Base-by-base conservation (phyloP, 1,140 invertebrate genomes). In the Galendromus occidentalis region DNA sequence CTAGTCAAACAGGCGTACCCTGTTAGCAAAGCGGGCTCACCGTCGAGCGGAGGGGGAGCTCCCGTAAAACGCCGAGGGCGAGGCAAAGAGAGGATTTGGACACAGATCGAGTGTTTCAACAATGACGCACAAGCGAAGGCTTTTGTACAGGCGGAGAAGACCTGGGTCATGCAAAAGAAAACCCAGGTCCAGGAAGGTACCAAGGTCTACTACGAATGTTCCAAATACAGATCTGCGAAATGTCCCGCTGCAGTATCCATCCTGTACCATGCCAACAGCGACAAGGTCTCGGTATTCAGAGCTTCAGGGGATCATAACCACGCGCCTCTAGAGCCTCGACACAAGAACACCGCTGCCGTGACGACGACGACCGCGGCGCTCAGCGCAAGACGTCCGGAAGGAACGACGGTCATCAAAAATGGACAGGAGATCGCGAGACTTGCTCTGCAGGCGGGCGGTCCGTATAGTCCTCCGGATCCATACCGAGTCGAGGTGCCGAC, bases 21-120 rank as follows among this genome's bases (percentile, higher is more conserved):
- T 33, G 33, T 29, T 14, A 59, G 51, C 22, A 59, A 59, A 59
- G 51, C 25, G 9, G 51, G 14, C 25, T 33, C 51, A 6, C 25
- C 51, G 1, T 17, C 51, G 14, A 59, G 33, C 51, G 51, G 51
- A 4, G 45, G 45, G 0, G 51, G 51, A 59, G 25, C 51, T 14
- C 25, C 51, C 14, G 51, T 59, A 9, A 59, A 59, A 25, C 25
- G 51, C 25, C 51, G 51, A 29, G 51, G 51, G 14, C 51, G 51
- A 17, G 51, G 51, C 9, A 59, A 59, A 25, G 51, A 59, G 22
- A 25, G 51, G 2, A 59, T 59, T 22, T 59, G 51, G 51, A 59
- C 51, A 4, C 51, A 59, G 22, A 59, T 59, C 51, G 51, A 59
- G 22, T 59, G 51, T 59, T 59, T 59, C 51, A 59, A 59, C 51